Evolutionary conservation across 1,140 invertebrate genomes (phyloP).

Genomic region (Brachionus manjavacas): DNA sequence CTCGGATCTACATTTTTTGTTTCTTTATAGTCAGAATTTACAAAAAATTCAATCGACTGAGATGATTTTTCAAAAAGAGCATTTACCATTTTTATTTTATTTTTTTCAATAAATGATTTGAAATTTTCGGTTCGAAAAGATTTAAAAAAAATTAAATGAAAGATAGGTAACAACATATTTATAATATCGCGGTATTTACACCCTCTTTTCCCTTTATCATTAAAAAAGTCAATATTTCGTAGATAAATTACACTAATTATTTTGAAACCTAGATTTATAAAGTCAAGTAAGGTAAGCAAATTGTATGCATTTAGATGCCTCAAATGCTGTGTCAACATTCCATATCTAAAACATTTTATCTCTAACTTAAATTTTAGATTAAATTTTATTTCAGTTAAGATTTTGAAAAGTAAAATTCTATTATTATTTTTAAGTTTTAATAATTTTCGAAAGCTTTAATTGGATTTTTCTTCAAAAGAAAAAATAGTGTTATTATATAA

Average conservation of each 20-base stretch:
- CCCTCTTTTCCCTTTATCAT: not conserved
- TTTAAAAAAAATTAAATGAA: not conserved
- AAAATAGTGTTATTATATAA: too few species aligned
- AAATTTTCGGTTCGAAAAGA: not conserved
- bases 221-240: not conserved
- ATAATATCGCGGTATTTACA: not conserved
- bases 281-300: not conserved
- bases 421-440: too few species aligned
- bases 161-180: not conserved
- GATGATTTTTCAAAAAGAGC: not conserved
- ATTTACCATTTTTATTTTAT: not conserved
- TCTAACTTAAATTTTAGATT: not conserved
- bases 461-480: too few species aligned
- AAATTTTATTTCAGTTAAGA: not conserved
- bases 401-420: too few species aligned
- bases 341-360: not conserved
- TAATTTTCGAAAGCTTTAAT: too few species aligned
- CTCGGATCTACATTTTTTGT: not conserved
- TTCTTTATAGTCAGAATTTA: slow-evolving; percentile 11
- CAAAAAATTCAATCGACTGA: slow-evolving; percentile 13
- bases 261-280: not conserved
- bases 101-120: not conserved
- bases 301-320: not conserved
- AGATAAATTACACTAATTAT: not conserved
- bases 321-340: not conserved